Base-by-base conservation (phyloP, 2,797 vertebrate species). In the Miopithecus talapoin region DNA sequence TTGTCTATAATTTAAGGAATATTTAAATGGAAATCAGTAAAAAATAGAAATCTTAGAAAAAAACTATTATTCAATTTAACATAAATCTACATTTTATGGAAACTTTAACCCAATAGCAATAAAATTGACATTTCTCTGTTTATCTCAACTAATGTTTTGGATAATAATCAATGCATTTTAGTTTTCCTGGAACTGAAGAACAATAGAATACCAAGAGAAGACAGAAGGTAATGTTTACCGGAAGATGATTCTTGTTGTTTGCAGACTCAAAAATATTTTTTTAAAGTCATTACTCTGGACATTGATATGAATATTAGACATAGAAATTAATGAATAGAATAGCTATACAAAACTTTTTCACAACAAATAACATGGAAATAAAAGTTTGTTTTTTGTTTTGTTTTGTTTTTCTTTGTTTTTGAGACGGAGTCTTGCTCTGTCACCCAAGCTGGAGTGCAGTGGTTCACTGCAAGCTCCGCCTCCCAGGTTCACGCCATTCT, bases 241-340 rank as follows among this genome's bases (percentile, higher is more conserved):
- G 4, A 53, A 30, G 33, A 70, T 48, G 3, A 50, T 14, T 8
- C 64, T 70, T 80, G 30, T 55, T 57, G 28, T 50, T 30, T 53
- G 26, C 12, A 48, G n/a, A 48, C 4, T 50, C 28, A 68, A 26
- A 80, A 59, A 41, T 61, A 74, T 5, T 11, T 59, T 41, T 59
- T 68, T 85, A 46, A 72, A 41, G 46, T 72, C 12, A 48, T 72
- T 75, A 43, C 11, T 85, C 7, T n/a, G 2, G 1, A 84, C 74
- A 74, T 16, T 72, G 5, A 7, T 30, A 30, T 43, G 22, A 78
- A 85, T 26, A 19, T 87, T 61, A 36, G 22, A 43, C 14, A 28
- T 2, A 36, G 8, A 8, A 55, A 50, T 41, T 1, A 3, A 68
- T 9, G 6, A 0, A 8, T 1, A 89, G 59, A 43, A 50, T 8